Evolutionary conservation across 2,888 invertebrate genomes (phyloP), one percentile per base, ranked within the genome.

Genomic region (Philereme vetulata): DNA sequence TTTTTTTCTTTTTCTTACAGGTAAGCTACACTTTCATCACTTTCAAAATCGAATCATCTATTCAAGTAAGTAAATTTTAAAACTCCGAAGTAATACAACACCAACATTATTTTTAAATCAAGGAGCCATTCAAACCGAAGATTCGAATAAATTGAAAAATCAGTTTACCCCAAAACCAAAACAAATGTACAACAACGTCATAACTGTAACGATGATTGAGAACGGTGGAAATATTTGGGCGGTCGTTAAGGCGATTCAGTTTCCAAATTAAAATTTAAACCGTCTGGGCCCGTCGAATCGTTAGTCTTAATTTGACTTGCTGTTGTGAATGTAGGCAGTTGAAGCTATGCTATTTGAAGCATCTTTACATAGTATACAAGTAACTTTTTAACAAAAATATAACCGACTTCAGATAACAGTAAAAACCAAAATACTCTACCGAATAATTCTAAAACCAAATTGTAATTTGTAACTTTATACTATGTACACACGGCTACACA

Each of bases 261-360:
- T 85, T 84, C 76, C 82, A 85, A 86, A 88, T 88, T 86, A 86
- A 90, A 89, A 88, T 88, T 85, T 84, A 87, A 88, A 88, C 82
- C 82, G 78, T 86, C 88, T 85, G 80, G 80, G 83, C 74, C 67
- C 72, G 76, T 71, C 76, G 72, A 85, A 88, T 88, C 89, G 88
- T 90, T 90, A 90, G 86, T 88, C 90, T 88, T 90, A 88, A 90
- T 90, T 89, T 89, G 83, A 81, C 81, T 84, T 80, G 75, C 74
- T 77, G 73, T 72, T 80, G 74, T 67, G 65, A 9, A 52, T 54
- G 57, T 58, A 50, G 32, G 57, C 62, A 75, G 56, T 65, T 56
- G n/a, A 47, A 66, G 77, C 73, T 56, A 68, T 47, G 72, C 70
- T 60, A 70, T 59, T 52, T 62, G 55, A 67, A 60, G 46, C 49